Conservation (phyloP, 2,797 vertebrate species). For the Galaxias olidus region DNA sequence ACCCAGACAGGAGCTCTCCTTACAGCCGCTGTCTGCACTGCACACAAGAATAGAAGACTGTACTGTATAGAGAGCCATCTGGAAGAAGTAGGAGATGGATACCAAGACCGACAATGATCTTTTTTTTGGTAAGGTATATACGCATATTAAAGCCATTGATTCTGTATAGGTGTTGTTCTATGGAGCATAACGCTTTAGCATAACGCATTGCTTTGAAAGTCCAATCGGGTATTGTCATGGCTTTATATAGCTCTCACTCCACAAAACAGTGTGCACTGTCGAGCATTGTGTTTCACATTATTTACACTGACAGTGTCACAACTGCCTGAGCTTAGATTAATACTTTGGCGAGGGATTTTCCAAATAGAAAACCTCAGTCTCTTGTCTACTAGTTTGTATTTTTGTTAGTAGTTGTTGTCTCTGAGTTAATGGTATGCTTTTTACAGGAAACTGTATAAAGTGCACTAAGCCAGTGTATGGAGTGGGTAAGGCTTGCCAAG, state of each 20-base stretch:
- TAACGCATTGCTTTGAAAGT: neutral
- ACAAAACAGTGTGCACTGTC: neutral
- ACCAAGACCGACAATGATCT: constrained; percentile 9
- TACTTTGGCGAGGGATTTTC: neutral
- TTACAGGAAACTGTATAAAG: constrained; percentile 53
- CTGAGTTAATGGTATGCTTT: neutral
- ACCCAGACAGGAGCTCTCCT: constrained; percentile 52
- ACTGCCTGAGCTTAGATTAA: neutral
- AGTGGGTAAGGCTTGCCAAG: constrained; percentile 72
- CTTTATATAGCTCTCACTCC: neutral
- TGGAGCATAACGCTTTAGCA: neutral
- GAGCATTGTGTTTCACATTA: neutral
- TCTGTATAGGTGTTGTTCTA: neutral
- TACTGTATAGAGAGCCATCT: constrained; percentile 29
- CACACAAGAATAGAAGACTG: constrained; percentile 54
- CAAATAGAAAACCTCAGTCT: neutral
- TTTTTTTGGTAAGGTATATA: constrained; percentile 57
- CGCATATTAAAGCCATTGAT: neutral
- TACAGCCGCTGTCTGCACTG: constrained; percentile 58
- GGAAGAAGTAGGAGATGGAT: constrained; percentile 51
- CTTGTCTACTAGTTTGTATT: too few relatives aligned
- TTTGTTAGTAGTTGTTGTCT: too few relatives aligned
- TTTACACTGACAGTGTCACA: neutral
- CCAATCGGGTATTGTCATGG: neutral
- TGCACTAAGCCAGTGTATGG: constrained; percentile 46